Percentiles rank a stretch among this genome's conserved stretches.
Conservation (phyloP, 2,888 invertebrate species). For the Trichopoda pennipes region DNA sequence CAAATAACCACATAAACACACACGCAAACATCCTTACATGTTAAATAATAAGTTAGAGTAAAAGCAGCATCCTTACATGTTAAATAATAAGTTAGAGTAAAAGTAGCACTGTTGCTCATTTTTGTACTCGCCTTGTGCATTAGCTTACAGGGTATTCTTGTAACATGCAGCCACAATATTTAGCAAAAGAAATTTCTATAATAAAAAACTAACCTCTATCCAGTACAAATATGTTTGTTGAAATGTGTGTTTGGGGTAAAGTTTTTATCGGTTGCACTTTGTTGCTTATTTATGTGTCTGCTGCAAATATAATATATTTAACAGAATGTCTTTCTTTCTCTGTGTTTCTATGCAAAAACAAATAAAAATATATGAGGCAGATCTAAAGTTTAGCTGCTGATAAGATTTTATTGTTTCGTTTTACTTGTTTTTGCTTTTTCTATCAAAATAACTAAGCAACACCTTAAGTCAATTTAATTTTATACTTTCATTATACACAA, state of each 20-base stretch:
- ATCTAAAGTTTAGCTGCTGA: background rate
- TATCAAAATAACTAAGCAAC: too few relatives aligned
- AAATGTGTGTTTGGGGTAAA: slow-evolving; percentile 12
- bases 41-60: background rate
- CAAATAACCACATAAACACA: slow-evolving; percentile 10
- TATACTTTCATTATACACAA: too few relatives aligned
- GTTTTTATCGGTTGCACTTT: slow-evolving; percentile 67
- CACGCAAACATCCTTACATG: background rate
- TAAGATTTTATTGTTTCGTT: too few relatives aligned
- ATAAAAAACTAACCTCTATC: background rate
- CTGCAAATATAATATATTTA: slow-evolving; percentile 76
- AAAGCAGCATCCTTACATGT: background rate
- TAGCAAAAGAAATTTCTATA: background rate
- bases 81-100: background rate
- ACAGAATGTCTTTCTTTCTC: background rate
- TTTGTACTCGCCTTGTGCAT: background rate
- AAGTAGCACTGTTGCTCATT: slow-evolving; percentile 18
- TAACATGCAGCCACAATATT: slow-evolving; percentile 21
- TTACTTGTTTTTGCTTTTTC: too few relatives aligned
- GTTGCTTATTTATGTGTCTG: slow-evolving; percentile 78
- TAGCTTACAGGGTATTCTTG: slow-evolving; percentile 18
- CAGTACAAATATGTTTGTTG: slow-evolving; percentile 3
- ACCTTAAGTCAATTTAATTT: too few relatives aligned
- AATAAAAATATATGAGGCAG: background rate
- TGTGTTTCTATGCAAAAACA: background rate